A percentile compares a stretch with the other conserved stretches of the same genome.
phyloP scores from a whole-genome alignment of 2,797 vertebrate genomes.

The Danio tinwini region DNA sequence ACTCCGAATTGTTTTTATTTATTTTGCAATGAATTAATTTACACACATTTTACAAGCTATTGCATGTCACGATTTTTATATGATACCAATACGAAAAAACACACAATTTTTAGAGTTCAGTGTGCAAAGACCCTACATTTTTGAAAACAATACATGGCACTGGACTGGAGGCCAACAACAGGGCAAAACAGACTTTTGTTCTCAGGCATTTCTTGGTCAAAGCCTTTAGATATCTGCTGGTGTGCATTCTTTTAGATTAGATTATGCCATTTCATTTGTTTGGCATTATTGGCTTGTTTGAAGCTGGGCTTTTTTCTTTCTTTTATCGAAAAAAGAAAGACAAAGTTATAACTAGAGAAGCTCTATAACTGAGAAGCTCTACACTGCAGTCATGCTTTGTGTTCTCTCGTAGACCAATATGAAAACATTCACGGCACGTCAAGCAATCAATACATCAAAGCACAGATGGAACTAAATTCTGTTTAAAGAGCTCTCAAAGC shows the following conservation, averaged over 20 bases:
- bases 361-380: constrained; percentile 9
- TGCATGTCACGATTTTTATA: too few relatives aligned
- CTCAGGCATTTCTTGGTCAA: constrained; percentile 44
- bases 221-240: constrained; percentile 4
- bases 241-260: constrained; percentile 22
- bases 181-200: constrained; percentile 46
- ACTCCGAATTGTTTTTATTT: too few relatives aligned
- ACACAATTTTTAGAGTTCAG: too few relatives aligned
- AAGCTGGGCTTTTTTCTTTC: constrained; percentile 19
- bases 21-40: too few relatives aligned
- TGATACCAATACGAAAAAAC: too few relatives aligned
- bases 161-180: constrained; percentile 22
- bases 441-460: constrained; percentile 1
- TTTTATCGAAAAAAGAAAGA: constrained; percentile 43
- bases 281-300: background rate
- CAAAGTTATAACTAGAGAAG: constrained; percentile 26
- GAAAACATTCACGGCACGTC: background rate
- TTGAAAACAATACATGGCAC: background rate
- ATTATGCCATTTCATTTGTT: background rate
- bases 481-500: background rate
- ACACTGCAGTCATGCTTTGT: constrained; percentile 21
- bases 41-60: too few relatives aligned
- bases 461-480: constrained; percentile 3
- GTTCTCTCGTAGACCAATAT: constrained; percentile 6
- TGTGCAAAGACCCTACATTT: background rate